A percentile compares a stretch with the other conserved stretches of the same genome.
Evolutionary conservation across 2,797 vertebrate species (phyloP).

Genomic region (Oophaga sylvatica): DNA sequence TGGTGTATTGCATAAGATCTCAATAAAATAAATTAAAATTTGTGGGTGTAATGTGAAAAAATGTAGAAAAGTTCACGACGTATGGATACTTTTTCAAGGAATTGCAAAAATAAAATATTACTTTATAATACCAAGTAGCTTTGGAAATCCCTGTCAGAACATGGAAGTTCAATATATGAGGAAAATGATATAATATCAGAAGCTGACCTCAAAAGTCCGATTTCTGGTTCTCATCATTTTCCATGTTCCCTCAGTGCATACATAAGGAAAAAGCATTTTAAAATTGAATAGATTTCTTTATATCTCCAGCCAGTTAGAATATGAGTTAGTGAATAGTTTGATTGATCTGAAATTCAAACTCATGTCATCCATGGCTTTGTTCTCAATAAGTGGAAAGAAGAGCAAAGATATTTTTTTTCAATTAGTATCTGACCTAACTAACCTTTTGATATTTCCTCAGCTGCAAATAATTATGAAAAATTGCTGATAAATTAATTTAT

Average conservation of each 20-base stretch:
- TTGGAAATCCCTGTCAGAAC: not conserved
- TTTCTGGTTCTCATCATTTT: not conserved
- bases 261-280: not conserved
- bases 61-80: no score
- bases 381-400: not conserved
- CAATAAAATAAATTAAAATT: no score
- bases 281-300: not conserved
- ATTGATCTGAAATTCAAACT: not conserved
- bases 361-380: not conserved
- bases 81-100: no score
- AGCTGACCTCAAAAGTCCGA: not conserved
- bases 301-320: not conserved
- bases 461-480: not conserved
- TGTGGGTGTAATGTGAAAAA: no score
- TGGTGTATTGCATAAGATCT: no score
- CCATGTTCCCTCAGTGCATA: not conserved
- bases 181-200: not conserved
- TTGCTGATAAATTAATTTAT: slow-evolving; percentile 6
- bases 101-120: no score
- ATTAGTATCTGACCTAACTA: not conserved
- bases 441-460: slow-evolving; percentile 13
- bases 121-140: not conserved
- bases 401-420: not conserved
- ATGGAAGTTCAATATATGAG: not conserved
- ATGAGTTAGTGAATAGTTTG: not conserved